phyloP scores from a whole-genome alignment of 2,113 vertebrate genomes.

The Arizona elegans region DNA sequence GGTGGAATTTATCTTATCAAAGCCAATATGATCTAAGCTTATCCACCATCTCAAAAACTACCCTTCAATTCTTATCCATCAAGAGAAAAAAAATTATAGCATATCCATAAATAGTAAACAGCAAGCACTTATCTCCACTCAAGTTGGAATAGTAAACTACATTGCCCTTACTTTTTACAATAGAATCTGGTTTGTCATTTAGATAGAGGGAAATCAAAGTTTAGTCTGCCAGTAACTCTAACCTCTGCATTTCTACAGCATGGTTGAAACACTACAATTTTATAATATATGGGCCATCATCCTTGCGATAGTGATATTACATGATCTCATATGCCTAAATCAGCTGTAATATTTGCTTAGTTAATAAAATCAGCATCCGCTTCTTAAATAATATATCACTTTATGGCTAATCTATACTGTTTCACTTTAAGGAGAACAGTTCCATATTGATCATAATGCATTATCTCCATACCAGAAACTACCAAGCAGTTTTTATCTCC shows the following conservation, averaged over 20 bases:
- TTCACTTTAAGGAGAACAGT: conserved; percentile 64
- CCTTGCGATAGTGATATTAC: background rate
- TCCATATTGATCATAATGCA: conserved; percentile 73
- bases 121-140: background rate
- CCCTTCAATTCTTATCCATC: background rate
- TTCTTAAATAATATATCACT: conserved; percentile 73
- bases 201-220: background rate
- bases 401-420: conserved; percentile 54
- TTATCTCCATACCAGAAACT: conserved; percentile 68
- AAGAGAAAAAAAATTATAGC: background rate
- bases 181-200: background rate
- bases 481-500: conserved; percentile 70
- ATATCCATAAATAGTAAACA: background rate
- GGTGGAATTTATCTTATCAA: background rate
- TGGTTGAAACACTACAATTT: background rate
- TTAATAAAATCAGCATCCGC: conserved; percentile 68
- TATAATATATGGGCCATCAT: background rate
- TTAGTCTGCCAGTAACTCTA: background rate
- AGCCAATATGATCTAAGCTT: background rate
- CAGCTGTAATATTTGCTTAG: conserved; percentile 63
- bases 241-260: background rate
- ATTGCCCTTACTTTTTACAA: background rate
- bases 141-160: background rate
- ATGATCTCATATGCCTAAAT: conserved; percentile 32
- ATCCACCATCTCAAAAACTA: background rate